phyloP scores from a whole-genome alignment of 2,888 invertebrate species.

The Protophormia terraenovae region DNA sequence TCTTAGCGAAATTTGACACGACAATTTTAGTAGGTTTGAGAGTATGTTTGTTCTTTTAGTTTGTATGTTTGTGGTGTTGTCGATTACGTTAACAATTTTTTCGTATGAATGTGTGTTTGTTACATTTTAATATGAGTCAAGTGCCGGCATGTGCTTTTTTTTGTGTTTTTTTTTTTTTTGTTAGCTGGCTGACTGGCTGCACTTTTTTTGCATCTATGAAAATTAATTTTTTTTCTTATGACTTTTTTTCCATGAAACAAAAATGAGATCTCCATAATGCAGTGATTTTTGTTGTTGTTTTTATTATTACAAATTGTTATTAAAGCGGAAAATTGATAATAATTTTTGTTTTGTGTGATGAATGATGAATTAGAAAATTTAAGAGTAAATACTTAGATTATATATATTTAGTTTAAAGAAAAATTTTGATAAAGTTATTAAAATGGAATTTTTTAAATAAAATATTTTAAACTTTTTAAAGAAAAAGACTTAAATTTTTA shows the following conservation, averaged over 20 bases:
- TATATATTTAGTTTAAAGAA: too few relatives aligned
- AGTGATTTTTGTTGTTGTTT: slow-evolving; percentile 27
- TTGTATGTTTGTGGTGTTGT: slow-evolving; percentile 30
- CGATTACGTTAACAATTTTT: slow-evolving; percentile 64
- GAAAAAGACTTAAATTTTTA: too few relatives aligned
- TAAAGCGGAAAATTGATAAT: slow-evolving; percentile 59
- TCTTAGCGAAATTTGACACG: slow-evolving; percentile 66
- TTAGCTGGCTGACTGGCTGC: slow-evolving; percentile 52
- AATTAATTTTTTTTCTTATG: slow-evolving; percentile 49
- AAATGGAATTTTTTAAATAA: too few relatives aligned
- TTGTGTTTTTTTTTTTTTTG: too few relatives aligned
- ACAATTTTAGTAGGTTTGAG: slow-evolving; percentile 53
- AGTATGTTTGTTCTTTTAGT: slow-evolving; percentile 10
- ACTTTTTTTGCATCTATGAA: slow-evolving; percentile 61
- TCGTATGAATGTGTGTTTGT: slow-evolving; percentile 7
- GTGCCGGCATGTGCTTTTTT: slow-evolving; percentile 68
- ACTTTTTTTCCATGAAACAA: too few relatives aligned
- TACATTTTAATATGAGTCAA: slow-evolving; percentile 67
- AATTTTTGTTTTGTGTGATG: slow-evolving; percentile 9
- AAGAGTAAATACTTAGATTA: too few relatives aligned
- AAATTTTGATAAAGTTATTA: too few relatives aligned
- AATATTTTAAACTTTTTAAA: too few relatives aligned
- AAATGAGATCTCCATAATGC: slow-evolving; percentile 8
- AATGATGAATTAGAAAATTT: not conserved
- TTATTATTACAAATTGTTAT: slow-evolving; percentile 33